phyloP scores from a whole-genome alignment of 2,888 invertebrate species.

The Digitonthophagus gazella region DNA sequence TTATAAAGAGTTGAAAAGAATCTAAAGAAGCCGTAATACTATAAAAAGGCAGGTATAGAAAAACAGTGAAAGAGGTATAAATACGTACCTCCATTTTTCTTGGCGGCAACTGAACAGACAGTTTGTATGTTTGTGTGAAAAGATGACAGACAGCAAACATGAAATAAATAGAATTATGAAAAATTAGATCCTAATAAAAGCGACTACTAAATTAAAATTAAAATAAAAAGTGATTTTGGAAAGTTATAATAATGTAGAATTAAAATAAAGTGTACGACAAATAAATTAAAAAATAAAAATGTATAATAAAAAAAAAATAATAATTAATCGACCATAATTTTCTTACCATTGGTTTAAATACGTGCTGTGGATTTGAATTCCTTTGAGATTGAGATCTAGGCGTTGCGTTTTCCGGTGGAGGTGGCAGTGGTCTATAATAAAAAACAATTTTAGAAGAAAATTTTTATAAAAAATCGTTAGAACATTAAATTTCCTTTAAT shows the following conservation, averaged over 20 bases:
- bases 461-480: no score
- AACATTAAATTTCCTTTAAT: no score
- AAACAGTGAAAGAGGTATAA: slow-evolving; percentile 25
- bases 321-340: no score
- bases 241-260: not conserved
- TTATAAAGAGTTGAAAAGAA: not conserved
- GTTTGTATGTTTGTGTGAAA: slow-evolving; percentile 40
- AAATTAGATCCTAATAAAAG: slow-evolving; percentile 50
- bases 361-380: slow-evolving; percentile 77
- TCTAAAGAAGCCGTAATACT: slow-evolving; percentile 3
- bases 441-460: slow-evolving; percentile 16
- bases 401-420: slow-evolving; percentile 72
- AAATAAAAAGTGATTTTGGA: not conserved
- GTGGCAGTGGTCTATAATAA: slow-evolving; percentile 71
- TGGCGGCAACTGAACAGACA: slow-evolving; percentile 69
- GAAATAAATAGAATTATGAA: slow-evolving; percentile 57
- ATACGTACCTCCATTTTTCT: slow-evolving; percentile 87
- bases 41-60: slow-evolving; percentile 11
- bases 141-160: slow-evolving; percentile 56
- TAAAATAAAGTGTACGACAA: slow-evolving; percentile 7
- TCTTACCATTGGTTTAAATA: slow-evolving; percentile 87
- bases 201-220: slow-evolving; percentile 26
- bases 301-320: not conserved
- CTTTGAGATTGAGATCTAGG: slow-evolving; percentile 67
- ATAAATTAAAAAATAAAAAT: no score